A percentile compares a stretch with the other conserved stretches of the same genome.
phyloP scores from a whole-genome alignment of 2,888 invertebrate species.

The Fragum sueziense region DNA sequence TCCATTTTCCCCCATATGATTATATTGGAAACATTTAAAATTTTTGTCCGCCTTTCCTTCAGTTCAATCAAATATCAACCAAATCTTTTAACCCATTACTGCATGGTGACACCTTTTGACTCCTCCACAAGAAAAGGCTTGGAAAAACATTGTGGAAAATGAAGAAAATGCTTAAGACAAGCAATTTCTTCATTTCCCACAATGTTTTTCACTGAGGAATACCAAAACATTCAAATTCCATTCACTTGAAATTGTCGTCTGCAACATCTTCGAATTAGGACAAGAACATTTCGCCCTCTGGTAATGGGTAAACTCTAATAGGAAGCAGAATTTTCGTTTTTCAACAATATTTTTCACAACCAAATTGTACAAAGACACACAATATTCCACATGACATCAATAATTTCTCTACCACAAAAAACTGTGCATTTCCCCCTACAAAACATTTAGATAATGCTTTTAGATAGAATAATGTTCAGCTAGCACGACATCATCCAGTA shows the following conservation, averaged over 20 bases:
- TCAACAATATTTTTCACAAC: background rate
- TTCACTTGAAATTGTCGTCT: too few relatives aligned
- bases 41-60: background rate
- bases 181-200: conserved; percentile 5
- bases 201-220: too few relatives aligned
- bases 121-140: too few relatives aligned
- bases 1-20: too few relatives aligned
- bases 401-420: background rate
- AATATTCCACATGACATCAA: background rate
- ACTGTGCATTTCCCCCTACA: background rate
- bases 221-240: too few relatives aligned
- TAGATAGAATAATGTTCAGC: background rate
- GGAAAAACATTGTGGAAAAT: background rate
- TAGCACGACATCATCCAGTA: conserved; percentile 10
- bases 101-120: too few relatives aligned
- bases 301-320: too few relatives aligned
- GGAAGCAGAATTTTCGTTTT: too few relatives aligned
- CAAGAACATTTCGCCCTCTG: too few relatives aligned
- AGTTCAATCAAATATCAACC: background rate
- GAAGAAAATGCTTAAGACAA: background rate
- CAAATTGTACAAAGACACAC: background rate
- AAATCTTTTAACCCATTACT: too few relatives aligned
- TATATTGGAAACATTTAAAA: too few relatives aligned
- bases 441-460: background rate
- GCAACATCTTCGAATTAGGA: too few relatives aligned